Conservation (phyloP, 2,888 invertebrate genomes). For the Drosophila anomalata region DNA sequence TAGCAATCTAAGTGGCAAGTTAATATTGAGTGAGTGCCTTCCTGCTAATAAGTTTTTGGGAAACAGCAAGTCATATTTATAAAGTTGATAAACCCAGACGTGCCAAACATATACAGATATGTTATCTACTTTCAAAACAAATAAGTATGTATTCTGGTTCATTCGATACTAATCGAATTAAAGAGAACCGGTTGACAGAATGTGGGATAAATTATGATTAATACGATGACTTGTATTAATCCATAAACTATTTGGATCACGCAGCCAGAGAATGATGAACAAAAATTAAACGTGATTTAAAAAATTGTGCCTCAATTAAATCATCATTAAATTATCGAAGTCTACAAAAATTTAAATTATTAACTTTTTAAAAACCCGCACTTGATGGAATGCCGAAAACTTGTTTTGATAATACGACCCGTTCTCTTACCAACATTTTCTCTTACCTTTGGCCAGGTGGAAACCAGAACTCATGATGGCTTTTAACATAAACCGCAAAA, state of each 20-base stretch:
- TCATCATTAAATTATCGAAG: background rate
- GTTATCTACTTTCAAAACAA: background rate
- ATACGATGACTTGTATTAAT: background rate
- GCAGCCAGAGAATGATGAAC: background rate
- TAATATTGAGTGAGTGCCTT: background rate
- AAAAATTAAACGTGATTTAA: background rate
- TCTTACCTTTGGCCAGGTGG: conserved; percentile 63
- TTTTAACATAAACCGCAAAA: conserved; percentile 6
- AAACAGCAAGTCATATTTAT: conserved; percentile 20
- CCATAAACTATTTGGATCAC: background rate
- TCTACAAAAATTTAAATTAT: background rate
- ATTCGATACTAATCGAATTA: background rate
- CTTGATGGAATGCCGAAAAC: conserved; percentile 4
- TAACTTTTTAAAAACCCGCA: background rate
- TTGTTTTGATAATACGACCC: conserved; percentile 7
- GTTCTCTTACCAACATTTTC: conserved; percentile 10
- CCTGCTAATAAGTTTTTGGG: background rate
- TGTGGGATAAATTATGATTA: background rate
- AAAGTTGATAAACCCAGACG: conserved; percentile 5
- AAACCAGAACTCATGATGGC: conserved; percentile 57
- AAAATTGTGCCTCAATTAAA: background rate
- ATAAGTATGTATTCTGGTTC: background rate
- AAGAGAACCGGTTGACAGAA: background rate
- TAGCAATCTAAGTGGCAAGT: background rate
- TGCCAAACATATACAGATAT: background rate